These are phyloP conservation scores for Maconellicoccus hirsutus DNA, from an alignment of 1,140 invertebrate species.

Conservation along the genomic window DNA sequence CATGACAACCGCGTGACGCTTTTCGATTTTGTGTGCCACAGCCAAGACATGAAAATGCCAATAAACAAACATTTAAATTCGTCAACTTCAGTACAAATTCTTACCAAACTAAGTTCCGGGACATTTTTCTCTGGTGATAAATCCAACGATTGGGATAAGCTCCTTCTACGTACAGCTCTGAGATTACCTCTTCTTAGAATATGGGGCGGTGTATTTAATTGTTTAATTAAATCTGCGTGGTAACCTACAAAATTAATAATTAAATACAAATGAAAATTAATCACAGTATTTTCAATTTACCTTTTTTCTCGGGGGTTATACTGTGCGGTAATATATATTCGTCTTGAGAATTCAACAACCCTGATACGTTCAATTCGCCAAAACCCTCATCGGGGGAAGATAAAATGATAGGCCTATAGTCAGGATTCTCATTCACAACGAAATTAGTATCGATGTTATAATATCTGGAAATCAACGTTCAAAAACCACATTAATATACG, in stretches of 20 bases:
- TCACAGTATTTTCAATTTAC: neutral
- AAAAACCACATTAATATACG: neutral
- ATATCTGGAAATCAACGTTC: neutral
- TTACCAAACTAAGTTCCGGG: neutral
- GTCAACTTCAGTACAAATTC: neutral
- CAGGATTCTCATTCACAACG: neutral
- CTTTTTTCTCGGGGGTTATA: slow-evolving; percentile 1
- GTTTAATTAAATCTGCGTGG: neutral
- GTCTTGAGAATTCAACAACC: slow-evolving; percentile 18
- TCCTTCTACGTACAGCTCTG: slow-evolving; percentile 3
- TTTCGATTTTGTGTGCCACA: no score
- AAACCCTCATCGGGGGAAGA: slow-evolving; percentile 28
- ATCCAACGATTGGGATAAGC: slow-evolving; percentile 9
- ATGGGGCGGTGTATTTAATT: slow-evolving; percentile 39
- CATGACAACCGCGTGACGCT: no score
- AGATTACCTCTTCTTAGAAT: slow-evolving; percentile 41
- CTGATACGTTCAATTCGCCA: slow-evolving; percentile 27
- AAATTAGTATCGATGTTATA: slow-evolving; percentile 13
- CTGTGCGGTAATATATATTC: slow-evolving; percentile 27
- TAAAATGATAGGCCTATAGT: slow-evolving; percentile 25
- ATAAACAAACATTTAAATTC: no score
- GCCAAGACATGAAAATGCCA: no score
- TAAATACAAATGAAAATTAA: neutral
- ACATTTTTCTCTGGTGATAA: neutral
- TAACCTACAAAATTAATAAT: neutral